Evolutionary conservation across 2,113 vertebrate species (phyloP).

Genomic region (Heptranchias perlo): DNA sequence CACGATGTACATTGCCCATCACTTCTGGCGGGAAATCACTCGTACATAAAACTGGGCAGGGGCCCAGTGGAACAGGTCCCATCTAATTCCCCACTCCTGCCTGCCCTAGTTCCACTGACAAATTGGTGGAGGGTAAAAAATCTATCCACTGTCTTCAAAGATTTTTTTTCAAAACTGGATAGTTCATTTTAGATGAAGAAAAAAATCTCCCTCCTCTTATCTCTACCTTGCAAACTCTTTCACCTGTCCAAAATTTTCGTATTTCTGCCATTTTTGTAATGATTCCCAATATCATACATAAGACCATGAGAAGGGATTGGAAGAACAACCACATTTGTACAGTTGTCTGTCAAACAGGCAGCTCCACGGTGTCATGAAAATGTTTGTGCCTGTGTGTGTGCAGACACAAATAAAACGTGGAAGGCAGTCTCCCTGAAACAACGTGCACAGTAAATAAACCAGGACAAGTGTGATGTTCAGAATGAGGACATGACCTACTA

Average conservation of each 20-base stretch:
- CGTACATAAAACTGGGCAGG: not conserved
- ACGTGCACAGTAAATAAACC: not conserved
- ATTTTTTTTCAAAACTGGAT: not conserved
- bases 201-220: not conserved
- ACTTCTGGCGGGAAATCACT: not conserved
- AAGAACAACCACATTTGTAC: not conserved
- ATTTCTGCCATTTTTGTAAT: not conserved
- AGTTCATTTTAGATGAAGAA: not conserved
- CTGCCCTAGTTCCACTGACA: not conserved
- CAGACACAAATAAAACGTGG: not conserved
- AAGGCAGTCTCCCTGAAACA: not conserved
- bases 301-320: not conserved
- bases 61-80: not conserved
- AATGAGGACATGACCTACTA: not conserved
- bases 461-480: not conserved
- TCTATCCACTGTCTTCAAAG: not conserved
- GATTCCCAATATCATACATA: not conserved
- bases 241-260: not conserved
- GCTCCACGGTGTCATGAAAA: not conserved
- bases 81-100: not conserved
- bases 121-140: not conserved
- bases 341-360: not conserved
- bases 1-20: not conserved
- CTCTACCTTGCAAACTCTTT: not conserved
- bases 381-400: not conserved